Evolutionary conservation across 2,797 vertebrate species (phyloP), one percentile per base, ranked within the genome.

Genomic region (Anolis apletophallus): DNA sequence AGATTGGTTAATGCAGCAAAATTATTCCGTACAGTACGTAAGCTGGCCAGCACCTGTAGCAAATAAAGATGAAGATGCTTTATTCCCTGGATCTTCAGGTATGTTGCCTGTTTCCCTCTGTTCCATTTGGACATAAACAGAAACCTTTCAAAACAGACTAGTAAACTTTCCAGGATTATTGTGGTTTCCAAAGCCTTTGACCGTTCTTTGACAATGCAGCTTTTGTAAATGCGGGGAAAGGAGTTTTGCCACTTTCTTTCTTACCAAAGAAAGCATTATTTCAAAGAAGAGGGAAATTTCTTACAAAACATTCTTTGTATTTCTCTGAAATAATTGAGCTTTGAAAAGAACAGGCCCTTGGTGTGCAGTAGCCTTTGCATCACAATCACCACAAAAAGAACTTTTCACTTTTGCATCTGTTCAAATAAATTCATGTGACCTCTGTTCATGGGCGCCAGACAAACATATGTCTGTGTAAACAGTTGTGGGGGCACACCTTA

Each of bases 1-100:
- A 99, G 94, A 94, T 99, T 99, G 90, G 99, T 99, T 97, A 99
- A 96, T 94, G 98, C 98, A 96, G 98, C 98, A 96, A 99, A 99
- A 95, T 99, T 99, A 97, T 98, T 99, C 95, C 98, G 97, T 95
- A 99, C 98, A 90, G 99, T 99, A 96, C 98, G 97, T 92, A 99
- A 96, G 95, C 98, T 99, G 89, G 99, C 99, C 93, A 99, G 97
- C 95, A 99, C 99, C 99, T 99, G 90, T 46, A 94, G 91, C 13
- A 86, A 36, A 95, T 1, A 91, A 85, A 83, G 17, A 40, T 5
- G 26, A 19, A 3, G 11, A n/a, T 13, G 16, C 55, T 91, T 93
- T 84, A 91, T 54, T 89, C 29, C 83, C 4, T 32, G 55, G 54
- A 85, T 82, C 76, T 74, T 36, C 85, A 80, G 12, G 84, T 83